phyloP scores from a whole-genome alignment of 1,140 invertebrate species.

The Armadillidium nasatum region DNA sequence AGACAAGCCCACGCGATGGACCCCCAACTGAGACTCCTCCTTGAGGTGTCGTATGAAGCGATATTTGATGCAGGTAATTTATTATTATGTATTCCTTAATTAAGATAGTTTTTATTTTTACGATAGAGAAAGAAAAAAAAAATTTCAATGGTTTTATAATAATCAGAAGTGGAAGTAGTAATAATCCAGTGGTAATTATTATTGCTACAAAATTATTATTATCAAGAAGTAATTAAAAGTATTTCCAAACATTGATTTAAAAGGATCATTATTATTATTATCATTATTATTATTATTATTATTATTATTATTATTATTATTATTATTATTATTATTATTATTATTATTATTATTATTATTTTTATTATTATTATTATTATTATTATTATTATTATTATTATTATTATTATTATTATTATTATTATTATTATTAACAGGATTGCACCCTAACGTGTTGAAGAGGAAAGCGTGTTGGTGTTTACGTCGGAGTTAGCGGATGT shows the following conservation, averaged over 20 bases:
- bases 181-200: too few species aligned
- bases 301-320: too few species aligned
- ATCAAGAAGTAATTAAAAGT: too few species aligned
- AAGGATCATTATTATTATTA: too few species aligned
- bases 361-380: background rate
- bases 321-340: background rate
- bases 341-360: background rate
- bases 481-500: slow-evolving; percentile 52
- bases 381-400: slow-evolving; percentile 21
- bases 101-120: too few species aligned
- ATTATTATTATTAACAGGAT: too few species aligned
- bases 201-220: too few species aligned
- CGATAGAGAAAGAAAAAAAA: too few species aligned
- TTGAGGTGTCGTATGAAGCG: slow-evolving; percentile 91
- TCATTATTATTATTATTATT: too few species aligned
- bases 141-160: too few species aligned
- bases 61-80: slow-evolving; percentile 79
- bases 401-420: background rate
- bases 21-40: slow-evolving; percentile 81
- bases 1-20: slow-evolving; percentile 95
- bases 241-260: too few species aligned
- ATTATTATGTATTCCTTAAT: background rate
- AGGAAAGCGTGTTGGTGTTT: slow-evolving; percentile 33
- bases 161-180: too few species aligned
- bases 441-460: slow-evolving; percentile 33